phyloP scores from a whole-genome alignment of 2,797 vertebrate species.

The Brotula barbata region DNA sequence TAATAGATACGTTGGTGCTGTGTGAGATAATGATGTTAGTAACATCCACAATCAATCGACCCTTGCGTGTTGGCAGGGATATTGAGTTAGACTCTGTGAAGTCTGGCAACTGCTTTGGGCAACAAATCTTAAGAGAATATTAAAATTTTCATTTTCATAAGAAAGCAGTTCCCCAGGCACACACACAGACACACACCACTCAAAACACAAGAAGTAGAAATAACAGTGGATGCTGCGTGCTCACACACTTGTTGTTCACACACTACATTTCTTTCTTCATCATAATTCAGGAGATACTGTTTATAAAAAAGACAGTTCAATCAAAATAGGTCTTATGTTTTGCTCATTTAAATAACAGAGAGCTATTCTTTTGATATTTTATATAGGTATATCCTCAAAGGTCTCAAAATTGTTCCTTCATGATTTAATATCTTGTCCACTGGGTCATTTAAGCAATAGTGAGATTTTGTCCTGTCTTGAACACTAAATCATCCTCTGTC shows the following conservation, averaged over 20 bases:
- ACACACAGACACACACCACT: conserved; percentile 26
- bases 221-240: conserved; percentile 60
- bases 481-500: conserved; percentile 34
- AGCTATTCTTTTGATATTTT: conserved; percentile 58
- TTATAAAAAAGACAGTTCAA: conserved; percentile 58
- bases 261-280: conserved; percentile 50
- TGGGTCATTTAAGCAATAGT: conserved; percentile 54
- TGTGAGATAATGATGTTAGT: conserved; percentile 53
- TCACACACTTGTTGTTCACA: conserved; percentile 59
- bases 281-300: conserved; percentile 42
- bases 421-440: conserved; percentile 43
- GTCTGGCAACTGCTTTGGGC: conserved; percentile 62
- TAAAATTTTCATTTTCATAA: conserved; percentile 43
- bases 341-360: conserved; percentile 44
- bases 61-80: conserved; percentile 62
- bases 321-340: conserved; percentile 68
- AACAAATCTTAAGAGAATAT: conserved; percentile 65
- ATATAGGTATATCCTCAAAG: conserved; percentile 48
- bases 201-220: conserved; percentile 72
- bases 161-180: conserved; percentile 59
- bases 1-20: conserved; percentile 57
- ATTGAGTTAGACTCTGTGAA: conserved; percentile 57
- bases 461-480: conserved; percentile 39
- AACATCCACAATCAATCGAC: conserved; percentile 54
- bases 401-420: conserved; percentile 42